Evolutionary conservation across 2,888 invertebrate genomes (phyloP).

Genomic region (Ornithoptera alexandrae): DNA sequence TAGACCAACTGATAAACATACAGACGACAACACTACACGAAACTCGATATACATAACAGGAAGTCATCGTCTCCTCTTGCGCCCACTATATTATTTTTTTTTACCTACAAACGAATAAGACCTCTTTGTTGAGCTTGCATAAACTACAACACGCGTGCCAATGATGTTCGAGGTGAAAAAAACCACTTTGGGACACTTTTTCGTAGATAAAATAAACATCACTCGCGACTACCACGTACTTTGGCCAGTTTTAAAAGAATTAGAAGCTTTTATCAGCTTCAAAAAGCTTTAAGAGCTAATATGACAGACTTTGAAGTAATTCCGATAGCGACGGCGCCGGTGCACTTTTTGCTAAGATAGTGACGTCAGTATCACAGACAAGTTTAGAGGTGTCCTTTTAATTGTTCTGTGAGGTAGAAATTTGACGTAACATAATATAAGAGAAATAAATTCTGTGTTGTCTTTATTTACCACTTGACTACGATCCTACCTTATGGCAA

Average conservation of each 20-base stretch:
- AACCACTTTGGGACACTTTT: slow-evolving; percentile 49
- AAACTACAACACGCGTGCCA: slow-evolving; percentile 54
- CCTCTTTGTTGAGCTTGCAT: slow-evolving; percentile 40
- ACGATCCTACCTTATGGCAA: no score
- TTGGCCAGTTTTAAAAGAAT: slow-evolving; percentile 48
- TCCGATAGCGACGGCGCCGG: slow-evolving; percentile 61
- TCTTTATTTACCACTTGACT: no score
- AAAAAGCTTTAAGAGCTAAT: slow-evolving; percentile 46
- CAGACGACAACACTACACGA: slow-evolving; percentile 48
- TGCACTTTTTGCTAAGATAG: slow-evolving; percentile 45
- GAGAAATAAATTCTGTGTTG: no score
- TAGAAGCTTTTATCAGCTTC: slow-evolving; percentile 48
- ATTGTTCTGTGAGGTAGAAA: slow-evolving; percentile 1
- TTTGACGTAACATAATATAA: background rate
- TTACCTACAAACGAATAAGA: slow-evolving; percentile 33
- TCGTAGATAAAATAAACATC: slow-evolving; percentile 51
- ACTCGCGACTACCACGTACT: slow-evolving; percentile 51
- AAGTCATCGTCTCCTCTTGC: slow-evolving; percentile 36
- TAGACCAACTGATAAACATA: background rate
- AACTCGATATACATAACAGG: slow-evolving; percentile 33
- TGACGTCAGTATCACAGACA: slow-evolving; percentile 1
- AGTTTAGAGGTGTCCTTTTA: background rate
- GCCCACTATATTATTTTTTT: slow-evolving; percentile 36
- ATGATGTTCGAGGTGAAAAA: slow-evolving; percentile 50
- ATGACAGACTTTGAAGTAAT: slow-evolving; percentile 43